These are phyloP conservation scores for Phylloscopus trochilus DNA, from an alignment of 2,113 vertebrate genomes.

Conservation along the genomic window DNA sequence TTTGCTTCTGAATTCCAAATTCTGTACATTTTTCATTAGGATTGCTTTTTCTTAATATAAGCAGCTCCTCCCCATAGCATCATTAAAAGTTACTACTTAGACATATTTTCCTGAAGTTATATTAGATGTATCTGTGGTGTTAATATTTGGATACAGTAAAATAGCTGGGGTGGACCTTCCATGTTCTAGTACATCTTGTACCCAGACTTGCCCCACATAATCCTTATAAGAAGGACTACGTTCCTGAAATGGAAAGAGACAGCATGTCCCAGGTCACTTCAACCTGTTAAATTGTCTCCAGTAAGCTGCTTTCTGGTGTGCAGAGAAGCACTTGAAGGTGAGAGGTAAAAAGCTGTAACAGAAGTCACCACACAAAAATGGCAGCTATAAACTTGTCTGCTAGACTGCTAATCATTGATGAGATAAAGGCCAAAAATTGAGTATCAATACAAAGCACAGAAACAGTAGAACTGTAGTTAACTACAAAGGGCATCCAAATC, in stretches of 20 bases:
- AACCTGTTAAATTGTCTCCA: background rate
- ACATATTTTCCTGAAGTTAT: background rate
- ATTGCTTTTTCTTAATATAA: background rate
- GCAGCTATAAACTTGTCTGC: background rate
- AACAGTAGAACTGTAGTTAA: background rate
- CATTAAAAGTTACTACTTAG: background rate
- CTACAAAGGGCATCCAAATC: background rate
- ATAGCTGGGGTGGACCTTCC: background rate
- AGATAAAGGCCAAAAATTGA: background rate
- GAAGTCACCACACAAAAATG: background rate
- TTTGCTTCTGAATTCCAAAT: background rate
- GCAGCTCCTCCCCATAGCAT: background rate
- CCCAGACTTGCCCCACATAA: background rate
- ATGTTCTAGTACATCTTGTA: background rate
- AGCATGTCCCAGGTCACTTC: background rate
- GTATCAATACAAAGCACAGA: background rate
- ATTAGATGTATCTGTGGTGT: background rate
- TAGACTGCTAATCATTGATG: background rate
- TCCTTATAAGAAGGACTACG: background rate
- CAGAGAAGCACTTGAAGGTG: background rate
- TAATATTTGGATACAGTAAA: background rate
- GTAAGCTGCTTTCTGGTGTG: background rate
- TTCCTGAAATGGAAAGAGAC: background rate
- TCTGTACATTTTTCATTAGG: background rate
- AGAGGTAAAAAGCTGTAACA: background rate